A percentile compares a stretch with the other conserved stretches of the same genome.
phyloP scores from a whole-genome alignment of 2,888 invertebrate genomes.

The Euplagia quadripunctaria region DNA sequence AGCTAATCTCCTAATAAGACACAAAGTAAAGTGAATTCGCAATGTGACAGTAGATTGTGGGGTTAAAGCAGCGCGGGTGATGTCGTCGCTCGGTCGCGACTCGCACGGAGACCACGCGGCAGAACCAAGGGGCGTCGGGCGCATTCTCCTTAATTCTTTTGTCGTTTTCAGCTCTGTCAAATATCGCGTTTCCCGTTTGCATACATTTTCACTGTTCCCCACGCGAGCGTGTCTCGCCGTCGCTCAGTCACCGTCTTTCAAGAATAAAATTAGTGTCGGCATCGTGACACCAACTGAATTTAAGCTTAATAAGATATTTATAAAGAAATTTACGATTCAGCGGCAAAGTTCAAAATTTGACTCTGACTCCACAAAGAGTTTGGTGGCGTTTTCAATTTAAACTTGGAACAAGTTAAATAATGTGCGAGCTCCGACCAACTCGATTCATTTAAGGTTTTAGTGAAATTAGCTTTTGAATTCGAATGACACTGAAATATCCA shows the following conservation, averaged over 20 bases:
- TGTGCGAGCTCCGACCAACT: conserved; percentile 84
- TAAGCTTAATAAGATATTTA: conserved; percentile 87
- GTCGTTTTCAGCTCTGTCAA: conserved; percentile 86
- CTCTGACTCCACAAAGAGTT: conserved; percentile 85
- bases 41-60: conserved; percentile 56
- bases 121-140: conserved; percentile 42
- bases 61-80: conserved; percentile 48
- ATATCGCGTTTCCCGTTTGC: conserved; percentile 84
- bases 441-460: conserved; percentile 87
- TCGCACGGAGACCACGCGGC: conserved; percentile 28
- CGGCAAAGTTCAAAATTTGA: conserved; percentile 87
- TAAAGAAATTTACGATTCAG: conserved; percentile 87
- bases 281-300: conserved; percentile 87
- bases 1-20: conserved; percentile 76
- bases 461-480: conserved; percentile 86
- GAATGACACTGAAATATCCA: conserved; percentile 80
- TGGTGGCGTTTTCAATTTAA: conserved; percentile 87
- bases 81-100: conserved; percentile 57
- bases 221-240: conserved; percentile 57
- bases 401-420: conserved; percentile 87
- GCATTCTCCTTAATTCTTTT: conserved; percentile 81
- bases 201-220: conserved; percentile 81
- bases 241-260: conserved; percentile 80
- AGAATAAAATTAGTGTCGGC: conserved; percentile 87
- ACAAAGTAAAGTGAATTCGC: conserved; percentile 79